Conservation (phyloP, 2,888 invertebrate species). For the Macaria liturata region DNA sequence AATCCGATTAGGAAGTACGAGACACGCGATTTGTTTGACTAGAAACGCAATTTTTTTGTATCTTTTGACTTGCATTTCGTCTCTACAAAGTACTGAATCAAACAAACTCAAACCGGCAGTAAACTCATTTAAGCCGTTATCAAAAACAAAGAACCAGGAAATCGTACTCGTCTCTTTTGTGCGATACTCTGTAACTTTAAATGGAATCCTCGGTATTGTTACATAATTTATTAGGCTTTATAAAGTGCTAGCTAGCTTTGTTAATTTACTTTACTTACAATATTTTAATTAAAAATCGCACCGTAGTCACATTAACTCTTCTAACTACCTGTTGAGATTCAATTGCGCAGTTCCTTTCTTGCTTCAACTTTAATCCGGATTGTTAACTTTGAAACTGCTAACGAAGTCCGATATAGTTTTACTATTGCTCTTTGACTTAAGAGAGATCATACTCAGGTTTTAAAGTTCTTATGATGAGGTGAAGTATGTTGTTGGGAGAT, state of each 20-base stretch:
- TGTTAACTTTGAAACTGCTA: constrained; percentile 1
- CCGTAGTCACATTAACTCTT: constrained; percentile 4
- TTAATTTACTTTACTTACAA: constrained; percentile 4
- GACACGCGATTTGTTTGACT: no score
- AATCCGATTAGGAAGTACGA: no score
- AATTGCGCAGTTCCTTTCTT: constrained; percentile 5
- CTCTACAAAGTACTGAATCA: no score
- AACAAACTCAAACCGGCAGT: no score
- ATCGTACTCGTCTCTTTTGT: not conserved
- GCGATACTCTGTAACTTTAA: not conserved
- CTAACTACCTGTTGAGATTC: constrained; percentile 23
- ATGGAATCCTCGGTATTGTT: constrained; percentile 3
- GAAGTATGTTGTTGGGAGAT: no score
- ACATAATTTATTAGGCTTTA: constrained; percentile 1
- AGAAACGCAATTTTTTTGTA: no score
- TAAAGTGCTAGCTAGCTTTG: not conserved
- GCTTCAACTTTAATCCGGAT: not conserved
- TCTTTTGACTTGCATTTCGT: no score
- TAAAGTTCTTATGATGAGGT: no score
- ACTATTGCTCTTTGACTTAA: no score
- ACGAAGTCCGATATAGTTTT: no score
- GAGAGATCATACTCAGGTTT: no score
- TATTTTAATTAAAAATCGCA: constrained; percentile 10
- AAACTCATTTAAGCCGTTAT: no score
- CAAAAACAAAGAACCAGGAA: not conserved